These are phyloP conservation scores for Mylabris phalerata DNA, from an alignment of 1,140 invertebrate genomes.

Conservation along the genomic window DNA sequence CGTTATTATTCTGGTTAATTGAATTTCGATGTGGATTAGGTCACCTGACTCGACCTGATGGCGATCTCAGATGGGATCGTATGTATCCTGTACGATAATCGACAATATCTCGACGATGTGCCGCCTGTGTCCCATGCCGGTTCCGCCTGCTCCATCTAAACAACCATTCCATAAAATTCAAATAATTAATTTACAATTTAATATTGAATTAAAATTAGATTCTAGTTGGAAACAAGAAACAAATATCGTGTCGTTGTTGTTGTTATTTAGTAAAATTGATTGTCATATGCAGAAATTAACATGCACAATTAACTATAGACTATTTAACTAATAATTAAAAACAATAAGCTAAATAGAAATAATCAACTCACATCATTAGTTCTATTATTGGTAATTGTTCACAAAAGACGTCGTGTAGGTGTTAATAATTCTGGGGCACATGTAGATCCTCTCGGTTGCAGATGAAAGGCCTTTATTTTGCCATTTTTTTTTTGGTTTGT, in stretches of 20 bases:
- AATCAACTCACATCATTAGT: constrained; percentile 21
- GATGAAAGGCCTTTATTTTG: constrained; percentile 28
- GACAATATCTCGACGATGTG: constrained; percentile 56
- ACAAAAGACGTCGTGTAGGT: constrained; percentile 26
- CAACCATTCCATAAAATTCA: not conserved
- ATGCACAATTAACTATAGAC: too few relatives aligned
- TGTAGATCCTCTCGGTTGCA: constrained; percentile 31
- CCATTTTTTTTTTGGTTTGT: too few relatives aligned
- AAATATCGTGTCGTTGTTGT: not conserved
- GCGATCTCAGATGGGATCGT: constrained; percentile 79
- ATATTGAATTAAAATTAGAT: too few relatives aligned
- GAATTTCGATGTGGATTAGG: constrained; percentile 36
- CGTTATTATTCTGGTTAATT: not conserved
- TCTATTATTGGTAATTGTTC: not conserved
- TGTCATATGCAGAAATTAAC: too few relatives aligned
- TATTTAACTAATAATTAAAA: not conserved
- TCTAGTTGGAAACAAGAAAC: too few relatives aligned
- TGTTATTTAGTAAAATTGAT: not conserved
- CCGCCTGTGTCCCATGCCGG: constrained; percentile 54
- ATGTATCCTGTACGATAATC: constrained; percentile 87
- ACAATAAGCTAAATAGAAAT: not conserved
- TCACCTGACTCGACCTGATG: constrained; percentile 79
- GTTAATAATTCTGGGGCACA: constrained; percentile 25
- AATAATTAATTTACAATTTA: not conserved
- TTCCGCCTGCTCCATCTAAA: constrained; percentile 59